A percentile compares a stretch with the other conserved stretches of the same genome.
phyloP scores from a whole-genome alignment of 1,140 invertebrate genomes.

The Saccostrea echinata region DNA sequence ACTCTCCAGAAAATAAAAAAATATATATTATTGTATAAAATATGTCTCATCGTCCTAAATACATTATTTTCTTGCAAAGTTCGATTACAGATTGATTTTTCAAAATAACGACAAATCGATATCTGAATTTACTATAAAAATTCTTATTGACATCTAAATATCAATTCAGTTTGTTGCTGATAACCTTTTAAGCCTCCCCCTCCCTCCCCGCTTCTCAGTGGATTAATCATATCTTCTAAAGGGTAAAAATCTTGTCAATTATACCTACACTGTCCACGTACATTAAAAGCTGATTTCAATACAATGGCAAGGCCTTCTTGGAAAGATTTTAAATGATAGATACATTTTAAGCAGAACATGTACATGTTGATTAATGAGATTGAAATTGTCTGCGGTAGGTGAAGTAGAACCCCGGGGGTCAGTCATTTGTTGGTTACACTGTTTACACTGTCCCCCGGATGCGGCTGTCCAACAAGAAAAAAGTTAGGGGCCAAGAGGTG shows the following conservation, averaged over 20 bases:
- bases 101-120: too few relatives aligned
- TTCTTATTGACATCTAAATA: too few relatives aligned
- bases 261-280: neutral
- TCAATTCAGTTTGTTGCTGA: too few relatives aligned
- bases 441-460: slow-evolving; percentile 14
- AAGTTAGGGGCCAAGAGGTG: neutral
- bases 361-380: slow-evolving; percentile 21
- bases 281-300: neutral
- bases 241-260: neutral
- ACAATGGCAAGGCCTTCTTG: neutral
- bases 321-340: neutral
- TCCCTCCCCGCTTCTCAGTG: too few relatives aligned
- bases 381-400: neutral
- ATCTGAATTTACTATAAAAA: too few relatives aligned
- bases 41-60: too few relatives aligned
- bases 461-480: neutral
- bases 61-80: too few relatives aligned
- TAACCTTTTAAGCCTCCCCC: too few relatives aligned
- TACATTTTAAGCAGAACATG: neutral
- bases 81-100: too few relatives aligned
- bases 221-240: too few relatives aligned
- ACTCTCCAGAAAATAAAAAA: too few relatives aligned
- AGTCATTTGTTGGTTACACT: neutral
- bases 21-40: too few relatives aligned
- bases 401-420: neutral